Evolutionary conservation across 2,113 vertebrate species (phyloP).

Genomic region (Oncorhynchus keta): DNA sequence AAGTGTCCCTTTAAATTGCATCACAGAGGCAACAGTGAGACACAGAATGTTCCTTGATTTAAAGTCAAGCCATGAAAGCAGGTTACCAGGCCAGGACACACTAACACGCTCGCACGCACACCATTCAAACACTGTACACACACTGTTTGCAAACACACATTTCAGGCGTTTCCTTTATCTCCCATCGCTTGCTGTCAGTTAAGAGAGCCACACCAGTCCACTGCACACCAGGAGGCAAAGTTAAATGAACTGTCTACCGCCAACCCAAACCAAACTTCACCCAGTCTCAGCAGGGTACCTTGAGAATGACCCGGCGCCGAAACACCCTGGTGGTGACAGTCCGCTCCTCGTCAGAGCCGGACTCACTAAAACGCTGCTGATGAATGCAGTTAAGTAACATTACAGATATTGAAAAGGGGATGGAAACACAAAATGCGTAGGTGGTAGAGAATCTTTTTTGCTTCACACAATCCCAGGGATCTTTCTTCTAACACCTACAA

Average conservation of each 20-base stretch:
- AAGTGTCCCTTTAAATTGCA: neutral
- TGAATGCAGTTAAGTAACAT: constrained; percentile 74
- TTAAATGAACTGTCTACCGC: constrained; percentile 24
- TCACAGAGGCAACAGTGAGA: neutral
- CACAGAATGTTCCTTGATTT: neutral
- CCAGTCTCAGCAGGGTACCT: constrained; percentile 77
- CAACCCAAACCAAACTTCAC: constrained; percentile 30
- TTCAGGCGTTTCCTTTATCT: neutral
- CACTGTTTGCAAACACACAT: neutral
- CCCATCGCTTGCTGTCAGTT: neutral
- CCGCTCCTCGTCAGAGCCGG: constrained; percentile 87
- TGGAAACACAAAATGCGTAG: neutral
- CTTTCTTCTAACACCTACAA: neutral
- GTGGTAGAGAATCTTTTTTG: neutral
- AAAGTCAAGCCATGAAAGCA: neutral
- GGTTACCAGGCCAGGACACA: neutral
- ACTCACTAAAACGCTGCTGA: constrained; percentile 83
- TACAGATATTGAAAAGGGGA: constrained; percentile 15
- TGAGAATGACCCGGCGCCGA: constrained; percentile 89
- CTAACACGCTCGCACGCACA: neutral
- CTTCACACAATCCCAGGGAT: neutral
- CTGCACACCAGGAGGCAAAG: constrained; percentile 12
- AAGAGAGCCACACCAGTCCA: neutral
- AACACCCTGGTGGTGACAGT: constrained; percentile 90
- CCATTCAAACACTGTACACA: neutral